Percentiles rank a stretch among this genome's conserved stretches.
phyloP scores from a whole-genome alignment of 2,113 vertebrate genomes.

The Lutjanus erythropterus region DNA sequence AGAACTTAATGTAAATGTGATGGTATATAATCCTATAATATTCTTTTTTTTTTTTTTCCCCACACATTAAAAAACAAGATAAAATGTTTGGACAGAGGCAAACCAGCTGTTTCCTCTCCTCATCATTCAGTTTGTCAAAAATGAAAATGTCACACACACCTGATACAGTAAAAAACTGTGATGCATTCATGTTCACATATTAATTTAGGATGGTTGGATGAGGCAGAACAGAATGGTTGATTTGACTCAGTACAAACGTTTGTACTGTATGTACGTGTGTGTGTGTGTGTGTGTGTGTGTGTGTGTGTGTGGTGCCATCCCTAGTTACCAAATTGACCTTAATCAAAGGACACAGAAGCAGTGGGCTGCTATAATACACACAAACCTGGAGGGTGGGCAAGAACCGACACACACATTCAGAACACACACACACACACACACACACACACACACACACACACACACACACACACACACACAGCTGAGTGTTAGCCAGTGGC shows the following conservation, averaged over 20 bases:
- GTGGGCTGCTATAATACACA: slow-evolving; percentile 57
- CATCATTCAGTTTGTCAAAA: background rate
- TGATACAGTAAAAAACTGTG: background rate
- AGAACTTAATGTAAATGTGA: no score
- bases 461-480: slow-evolving; percentile 13
- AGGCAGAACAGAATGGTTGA: background rate
- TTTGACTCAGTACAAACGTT: background rate
- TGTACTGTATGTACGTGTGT: background rate
- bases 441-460: slow-evolving; percentile 16
- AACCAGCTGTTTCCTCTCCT: no score
- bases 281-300: slow-evolving; percentile 26
- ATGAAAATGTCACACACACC: background rate
- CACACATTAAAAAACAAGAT: no score
- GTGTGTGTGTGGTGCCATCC: slow-evolving; percentile 45
- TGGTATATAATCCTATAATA: no score
- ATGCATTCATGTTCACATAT: background rate
- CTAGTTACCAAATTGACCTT: slow-evolving; percentile 70
- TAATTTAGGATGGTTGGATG: background rate
- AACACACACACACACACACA: slow-evolving; percentile 21
- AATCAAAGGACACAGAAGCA: slow-evolving; percentile 74
- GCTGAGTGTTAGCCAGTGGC: slow-evolving; percentile 47
- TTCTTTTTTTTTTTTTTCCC: no score
- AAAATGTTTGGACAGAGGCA: no score
- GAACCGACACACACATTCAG: slow-evolving; percentile 3
- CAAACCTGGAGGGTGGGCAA: slow-evolving; percentile 57